Percentiles rank a stretch among this genome's conserved stretches.
phyloP scores from a whole-genome alignment of 2,888 invertebrate genomes.

The Ashinkailepas kermadecensis region DNA sequence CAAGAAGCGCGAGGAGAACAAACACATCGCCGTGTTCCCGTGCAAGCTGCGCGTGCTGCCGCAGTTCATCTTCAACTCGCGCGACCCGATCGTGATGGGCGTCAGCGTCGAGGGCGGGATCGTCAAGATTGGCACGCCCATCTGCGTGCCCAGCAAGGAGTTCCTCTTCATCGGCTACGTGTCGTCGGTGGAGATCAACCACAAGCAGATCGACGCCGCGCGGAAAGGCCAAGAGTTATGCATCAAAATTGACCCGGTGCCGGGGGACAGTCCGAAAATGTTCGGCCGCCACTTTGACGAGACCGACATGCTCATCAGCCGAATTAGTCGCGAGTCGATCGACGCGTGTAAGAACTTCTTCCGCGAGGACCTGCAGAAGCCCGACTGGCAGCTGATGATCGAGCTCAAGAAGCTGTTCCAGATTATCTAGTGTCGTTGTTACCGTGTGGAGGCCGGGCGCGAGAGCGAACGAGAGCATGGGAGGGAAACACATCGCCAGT shows the following conservation, averaged over 20 bases:
- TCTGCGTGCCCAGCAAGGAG: constrained; percentile 96
- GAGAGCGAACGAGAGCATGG: neutral
- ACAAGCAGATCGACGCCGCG: constrained; percentile 89
- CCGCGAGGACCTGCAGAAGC: constrained; percentile 91
- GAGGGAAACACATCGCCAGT: neutral
- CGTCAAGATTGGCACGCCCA: constrained; percentile 90
- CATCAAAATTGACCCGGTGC: constrained; percentile 92
- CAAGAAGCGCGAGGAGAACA: constrained; percentile 88
- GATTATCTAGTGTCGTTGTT: constrained; percentile 60
- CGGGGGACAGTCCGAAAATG: constrained; percentile 98
- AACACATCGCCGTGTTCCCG: constrained; percentile 95
- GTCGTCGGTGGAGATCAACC: constrained; percentile 90
- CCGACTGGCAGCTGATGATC: constrained; percentile 97
- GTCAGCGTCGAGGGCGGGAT: constrained; percentile 93
- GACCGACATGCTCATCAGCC: constrained; percentile 89
- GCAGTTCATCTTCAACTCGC: constrained; percentile 80
- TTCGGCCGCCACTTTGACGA: constrained; percentile 97
- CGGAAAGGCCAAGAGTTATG: constrained; percentile 92
- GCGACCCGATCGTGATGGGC: constrained; percentile 96
- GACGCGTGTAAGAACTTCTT: constrained; percentile 99
- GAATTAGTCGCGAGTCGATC: constrained; percentile 96
- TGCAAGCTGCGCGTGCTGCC: constrained; percentile 76
- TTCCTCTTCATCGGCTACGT: constrained; percentile 90
- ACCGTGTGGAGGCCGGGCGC: neutral
- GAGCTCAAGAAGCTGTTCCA: constrained; percentile 96